Base-by-base conservation (phyloP, 2,113 vertebrate species). In the Calypte anna region DNA sequence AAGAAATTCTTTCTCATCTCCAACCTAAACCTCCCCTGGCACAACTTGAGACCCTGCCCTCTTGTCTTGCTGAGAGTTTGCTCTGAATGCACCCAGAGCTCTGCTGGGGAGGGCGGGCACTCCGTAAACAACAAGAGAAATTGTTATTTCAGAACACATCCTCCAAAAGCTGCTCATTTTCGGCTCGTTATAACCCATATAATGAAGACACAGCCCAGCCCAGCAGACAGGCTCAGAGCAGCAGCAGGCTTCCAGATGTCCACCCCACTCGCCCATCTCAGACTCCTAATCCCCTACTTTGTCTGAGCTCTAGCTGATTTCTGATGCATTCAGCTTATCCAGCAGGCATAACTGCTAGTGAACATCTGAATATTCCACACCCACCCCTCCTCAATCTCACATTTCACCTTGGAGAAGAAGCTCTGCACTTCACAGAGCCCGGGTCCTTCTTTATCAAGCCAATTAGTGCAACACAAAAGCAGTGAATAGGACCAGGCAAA, bases 281-380 rank as follows among this genome's bases (percentile, higher is more conserved):
- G 94, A 97, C 95, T 96, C 91, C 82, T 96, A 96, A 97, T 97
- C 96, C 93, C 91, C 92, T 70, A 94, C 94, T 95, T 97, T 94
- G 92, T 97, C 94, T 90, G 87, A 95, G 94, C 83, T 94, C 79
- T 80, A 83, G 91, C 74, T 95, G 94, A 94, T 96, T 96, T 94
- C 94, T 94, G 95, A 97, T 97, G 93, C 95, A n/a, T 95, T 96
- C 94, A 94, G 96, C 95, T 96, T 94, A 96, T 92, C 92, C 89
- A 86, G 86, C 2, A 1, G 62, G 89, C 84, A 75, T 82, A 96
- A 95, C 91, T 95, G 86, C 87, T 94, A 72, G 68, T 21, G 63
- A 96, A 92, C 82, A 91, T 94, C 81, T 83, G 57, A 95, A 79
- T 87, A 77, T 93, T 87, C 51, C 33, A 33, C 33, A 33, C 33